Percentiles rank a stretch among this genome's conserved stretches.
Conservation (phyloP, 2,113 vertebrate genomes). For the Sus scrofa region DNA sequence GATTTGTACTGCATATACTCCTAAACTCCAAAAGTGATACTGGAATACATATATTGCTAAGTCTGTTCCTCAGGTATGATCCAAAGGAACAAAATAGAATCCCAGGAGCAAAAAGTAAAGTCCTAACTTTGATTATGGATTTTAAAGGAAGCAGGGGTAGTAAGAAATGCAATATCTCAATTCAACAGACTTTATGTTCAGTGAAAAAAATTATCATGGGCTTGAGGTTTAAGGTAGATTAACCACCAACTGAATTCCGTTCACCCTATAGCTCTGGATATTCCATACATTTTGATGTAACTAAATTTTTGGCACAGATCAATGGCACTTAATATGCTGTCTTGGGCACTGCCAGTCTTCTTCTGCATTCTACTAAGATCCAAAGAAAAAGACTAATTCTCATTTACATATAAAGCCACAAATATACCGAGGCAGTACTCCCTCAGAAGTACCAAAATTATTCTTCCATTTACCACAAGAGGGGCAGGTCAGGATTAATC, state of each 20-base stretch:
- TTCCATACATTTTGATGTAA: background rate
- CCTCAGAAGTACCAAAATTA: background rate
- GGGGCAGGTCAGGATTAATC: background rate
- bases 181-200: background rate
- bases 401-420: background rate
- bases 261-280: background rate
- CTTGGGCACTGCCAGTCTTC: background rate
- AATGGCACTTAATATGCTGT: background rate
- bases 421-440: background rate
- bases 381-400: background rate
- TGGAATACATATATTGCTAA: background rate
- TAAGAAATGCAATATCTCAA: background rate
- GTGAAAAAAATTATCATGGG: background rate
- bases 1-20: background rate
- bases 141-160: background rate
- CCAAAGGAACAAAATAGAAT: background rate
- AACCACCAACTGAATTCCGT: background rate
- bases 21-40: background rate
- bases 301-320: background rate
- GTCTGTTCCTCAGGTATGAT: background rate
- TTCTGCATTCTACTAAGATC: background rate
- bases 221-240: background rate
- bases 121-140: background rate
- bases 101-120: background rate
- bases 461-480: background rate